Evolutionary conservation across 2,888 invertebrate species (phyloP), one percentile per base, ranked within the genome.

Genomic region (Mycalesis mineus): DNA sequence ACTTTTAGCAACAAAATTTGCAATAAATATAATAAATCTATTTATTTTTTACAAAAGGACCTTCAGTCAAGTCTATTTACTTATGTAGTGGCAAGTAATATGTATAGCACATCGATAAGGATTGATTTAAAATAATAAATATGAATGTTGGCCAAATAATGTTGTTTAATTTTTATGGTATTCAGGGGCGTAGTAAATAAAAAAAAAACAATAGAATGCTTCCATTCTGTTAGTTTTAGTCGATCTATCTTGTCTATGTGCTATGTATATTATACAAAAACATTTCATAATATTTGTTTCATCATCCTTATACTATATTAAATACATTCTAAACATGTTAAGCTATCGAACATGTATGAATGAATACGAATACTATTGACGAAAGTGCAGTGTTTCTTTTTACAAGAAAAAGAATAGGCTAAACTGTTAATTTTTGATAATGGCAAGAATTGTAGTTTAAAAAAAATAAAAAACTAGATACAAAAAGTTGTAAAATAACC

Each of bases 1-100:
- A 60, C 58, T 61, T 64, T 47, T 69, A 74, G 75, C 75, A 76
- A 74, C 74, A 64, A 68, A 74, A 70, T 66, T 22, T 67, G 69
- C 70, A 73, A 73, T 74, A 74, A 73, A 74, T 73, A 75, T 66
- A 67, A 65, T 62, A 63, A 49, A 65, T 61, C 60, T 62, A 58
- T 61, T 54, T 45, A 59, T 65, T 68, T 70, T 69, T 64, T 73
- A 75, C 70, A 75, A 69, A 69, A 62, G 55, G 58, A 64, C 54
- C 65, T 54, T 71, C 67, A 65, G 67, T 70, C 67, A 60, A 58
- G 61, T 48, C 52, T 50, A 41, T 51, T 37, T 48, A 41, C 7
- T 11, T 13, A 15, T 48, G 22, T 37, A 11, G 15, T 42, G 40
- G 42, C 40, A 37, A 8, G 37, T 11, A 22, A 49, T 22, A 48